Conservation (phyloP, 2,888 invertebrate species). For the Eupelmus urozonus region DNA sequence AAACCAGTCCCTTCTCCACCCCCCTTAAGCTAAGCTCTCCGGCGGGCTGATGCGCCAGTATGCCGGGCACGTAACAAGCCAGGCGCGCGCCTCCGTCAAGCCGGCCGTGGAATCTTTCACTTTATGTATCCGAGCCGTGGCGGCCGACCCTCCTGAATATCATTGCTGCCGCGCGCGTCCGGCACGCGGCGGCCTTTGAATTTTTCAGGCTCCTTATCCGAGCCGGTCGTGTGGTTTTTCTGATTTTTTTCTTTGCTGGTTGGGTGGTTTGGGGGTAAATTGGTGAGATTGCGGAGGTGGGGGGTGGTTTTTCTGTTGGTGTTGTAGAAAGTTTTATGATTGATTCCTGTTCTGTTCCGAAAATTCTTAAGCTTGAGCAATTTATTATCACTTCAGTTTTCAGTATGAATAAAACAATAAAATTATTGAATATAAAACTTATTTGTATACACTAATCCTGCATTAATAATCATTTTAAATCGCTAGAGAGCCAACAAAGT, state of each 20-base stretch:
- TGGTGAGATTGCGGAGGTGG: no score
- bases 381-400: no score
- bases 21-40: neutral
- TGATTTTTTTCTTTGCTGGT: neutral
- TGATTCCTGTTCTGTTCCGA: no score
- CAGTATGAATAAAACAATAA: no score
- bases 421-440: no score
- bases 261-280: neutral
- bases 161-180: neutral
- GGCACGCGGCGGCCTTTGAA: neutral
- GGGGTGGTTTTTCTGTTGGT: no score
- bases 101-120: conserved; percentile 60
- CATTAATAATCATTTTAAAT: no score
- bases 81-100: conserved; percentile 48
- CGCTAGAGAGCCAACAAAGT: no score
- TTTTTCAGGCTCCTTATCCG: neutral
- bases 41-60: conserved; percentile 16
- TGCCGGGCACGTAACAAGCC: conserved; percentile 57
- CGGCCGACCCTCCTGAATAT: conserved; percentile 38
- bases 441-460: no score
- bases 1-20: neutral
- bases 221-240: neutral
- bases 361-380: no score
- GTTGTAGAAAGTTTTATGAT: no score
- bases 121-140: conserved; percentile 43